These are phyloP conservation scores for Malurus leucopterus DNA, from an alignment of 2,797 vertebrate species.

Conservation along the genomic window DNA sequence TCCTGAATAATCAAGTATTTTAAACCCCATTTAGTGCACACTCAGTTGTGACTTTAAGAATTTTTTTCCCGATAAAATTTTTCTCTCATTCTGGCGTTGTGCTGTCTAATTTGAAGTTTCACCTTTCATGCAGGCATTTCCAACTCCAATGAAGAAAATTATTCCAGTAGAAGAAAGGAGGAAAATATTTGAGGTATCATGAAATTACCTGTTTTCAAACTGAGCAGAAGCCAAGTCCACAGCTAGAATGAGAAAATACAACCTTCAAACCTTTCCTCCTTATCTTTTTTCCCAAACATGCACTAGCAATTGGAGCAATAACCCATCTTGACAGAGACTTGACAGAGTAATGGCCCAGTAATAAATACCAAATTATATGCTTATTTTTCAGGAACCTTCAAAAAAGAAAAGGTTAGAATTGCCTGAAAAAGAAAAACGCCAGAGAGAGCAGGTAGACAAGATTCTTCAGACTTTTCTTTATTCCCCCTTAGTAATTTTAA, in stretches of 20 bases:
- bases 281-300: constrained; percentile 46
- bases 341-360: not conserved
- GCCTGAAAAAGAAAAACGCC: constrained; percentile 86
- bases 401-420: constrained; percentile 85
- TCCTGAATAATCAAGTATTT: not conserved
- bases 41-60: not conserved
- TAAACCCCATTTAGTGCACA: not conserved
- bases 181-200: constrained; percentile 87
- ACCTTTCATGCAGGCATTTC: constrained; percentile 85
- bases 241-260: not conserved
- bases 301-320: constrained; percentile 1
- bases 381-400: constrained; percentile 79
- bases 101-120: constrained; percentile 81
- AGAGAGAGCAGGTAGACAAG: constrained; percentile 85
- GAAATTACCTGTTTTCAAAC: constrained; percentile 57
- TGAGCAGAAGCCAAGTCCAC: constrained; percentile 12
- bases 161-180: constrained; percentile 86
- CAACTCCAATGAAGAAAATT: constrained; percentile 81
- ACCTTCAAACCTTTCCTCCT: constrained; percentile 66
- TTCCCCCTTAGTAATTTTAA: not conserved
- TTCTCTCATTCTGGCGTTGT: not conserved
- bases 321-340: not conserved
- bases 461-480: not conserved
- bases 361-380: constrained; percentile 25
- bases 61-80: not conserved